These are phyloP conservation scores for Crypturellus undulatus DNA, from an alignment of 2,113 vertebrate species.

Conservation along the genomic window DNA sequence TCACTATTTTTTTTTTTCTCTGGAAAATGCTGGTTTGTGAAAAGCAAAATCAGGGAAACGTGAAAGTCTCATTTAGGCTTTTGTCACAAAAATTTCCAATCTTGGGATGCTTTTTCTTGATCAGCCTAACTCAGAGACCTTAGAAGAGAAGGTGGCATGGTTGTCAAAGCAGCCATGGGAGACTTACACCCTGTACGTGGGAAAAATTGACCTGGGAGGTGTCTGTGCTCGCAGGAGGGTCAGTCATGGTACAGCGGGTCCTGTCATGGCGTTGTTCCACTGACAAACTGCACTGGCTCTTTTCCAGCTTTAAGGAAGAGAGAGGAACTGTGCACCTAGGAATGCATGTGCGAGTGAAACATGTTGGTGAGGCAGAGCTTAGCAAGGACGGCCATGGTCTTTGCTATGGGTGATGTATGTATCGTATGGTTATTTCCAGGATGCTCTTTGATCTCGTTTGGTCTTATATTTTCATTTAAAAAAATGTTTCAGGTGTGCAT, in stretches of 20 bases:
- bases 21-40: background rate
- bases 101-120: background rate
- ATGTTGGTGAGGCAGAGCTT: background rate
- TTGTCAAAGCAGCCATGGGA: accelerated
- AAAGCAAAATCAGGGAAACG: background rate
- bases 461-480: background rate
- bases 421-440: background rate
- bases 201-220: background rate
- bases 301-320: background rate
- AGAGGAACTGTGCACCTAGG: background rate
- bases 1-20: background rate
- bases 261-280: too few species aligned
- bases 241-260: background rate
- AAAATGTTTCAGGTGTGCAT: background rate
- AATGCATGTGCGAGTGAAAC: background rate
- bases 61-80: background rate
- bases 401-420: background rate
- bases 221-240: background rate
- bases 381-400: background rate
- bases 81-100: background rate
- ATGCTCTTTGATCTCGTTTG: background rate
- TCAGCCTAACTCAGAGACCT: background rate
- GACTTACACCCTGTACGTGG: background rate
- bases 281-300: background rate
- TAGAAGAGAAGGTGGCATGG: background rate